Base-by-base conservation (phyloP, 1,140 invertebrate genomes). In the Archivesica marissinica region DNA sequence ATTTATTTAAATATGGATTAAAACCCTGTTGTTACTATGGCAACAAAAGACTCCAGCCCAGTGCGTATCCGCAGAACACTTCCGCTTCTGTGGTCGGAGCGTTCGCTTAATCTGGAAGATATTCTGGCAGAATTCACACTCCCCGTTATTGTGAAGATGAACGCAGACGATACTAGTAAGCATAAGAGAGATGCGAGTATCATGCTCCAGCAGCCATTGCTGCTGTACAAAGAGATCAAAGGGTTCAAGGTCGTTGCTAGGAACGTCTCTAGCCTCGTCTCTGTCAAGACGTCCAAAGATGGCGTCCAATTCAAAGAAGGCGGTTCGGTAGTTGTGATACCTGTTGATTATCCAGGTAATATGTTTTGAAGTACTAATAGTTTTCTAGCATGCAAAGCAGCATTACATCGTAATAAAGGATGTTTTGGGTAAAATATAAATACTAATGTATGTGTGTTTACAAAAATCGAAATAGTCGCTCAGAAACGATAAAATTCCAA, bases 131-230 rank as follows among this genome's bases (percentile, higher is more conserved):
- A 90, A 41, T 61, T 86, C 17, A 70, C 38, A 20, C 81, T 56
- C 17, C 68, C 66, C 25, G 59, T 70, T 2, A 28, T 61, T 0
- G 70, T 39, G 0, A 56, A 56, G 47, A 86, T 81, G 30, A 38
- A 76, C 20, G 61, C 61, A 17, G 64, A 44, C 44, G 50, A 68
- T 20, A 85, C 86, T 52, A 86, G 86, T 59, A 84, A 86, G 54
- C 83, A 79, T 70, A 88, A 85, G 76, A 88, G 66, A 28, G 87
- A 90, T 72, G 50, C 89, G 0, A 85, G 88, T 74, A 68, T 86
- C 13, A 56, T 87, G 70, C 41, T 90, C 39, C 64, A 86, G 23
- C 84, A 88, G 50, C 87, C 87, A 9, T 61, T 90, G 56, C 54
- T 90, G 13, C 76, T 89, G 50, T 87, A 85, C 76, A 85, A 64